Evolutionary conservation across 1,140 invertebrate genomes (phyloP).

Genomic region (Drosophila obscura): DNA sequence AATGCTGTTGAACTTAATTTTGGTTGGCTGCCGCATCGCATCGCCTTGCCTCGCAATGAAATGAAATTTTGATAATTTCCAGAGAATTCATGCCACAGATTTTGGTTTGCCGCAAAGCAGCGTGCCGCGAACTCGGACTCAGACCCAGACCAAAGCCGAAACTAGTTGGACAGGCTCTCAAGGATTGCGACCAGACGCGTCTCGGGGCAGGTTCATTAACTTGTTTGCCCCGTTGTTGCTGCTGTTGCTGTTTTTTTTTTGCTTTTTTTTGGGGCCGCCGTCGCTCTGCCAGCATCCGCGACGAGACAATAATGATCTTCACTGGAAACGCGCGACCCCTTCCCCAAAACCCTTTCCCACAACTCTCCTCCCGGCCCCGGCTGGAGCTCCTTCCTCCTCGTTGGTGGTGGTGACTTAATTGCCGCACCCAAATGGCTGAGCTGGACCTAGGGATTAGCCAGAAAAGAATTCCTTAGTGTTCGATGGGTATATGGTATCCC

Average conservation of each 20-base stretch:
- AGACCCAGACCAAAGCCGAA: constrained; percentile 30
- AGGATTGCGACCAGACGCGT: constrained; percentile 45
- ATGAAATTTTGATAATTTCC: constrained; percentile 80
- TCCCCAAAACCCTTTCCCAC: background rate
- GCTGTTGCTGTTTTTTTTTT: constrained; percentile 15
- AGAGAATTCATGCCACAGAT: constrained; percentile 80
- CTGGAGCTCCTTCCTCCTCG: constrained; percentile 11
- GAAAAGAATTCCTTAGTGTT: constrained; percentile 33
- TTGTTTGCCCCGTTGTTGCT: constrained; percentile 57
- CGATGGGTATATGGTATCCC: background rate
- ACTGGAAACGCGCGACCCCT: constrained; percentile 64
- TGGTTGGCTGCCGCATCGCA: constrained; percentile 15
- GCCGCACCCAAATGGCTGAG: constrained; percentile 68
- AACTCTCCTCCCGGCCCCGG: background rate
- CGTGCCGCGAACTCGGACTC: constrained; percentile 16
- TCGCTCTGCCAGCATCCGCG: constrained; percentile 55
- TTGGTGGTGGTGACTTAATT: constrained; percentile 72
- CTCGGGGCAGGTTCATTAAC: constrained; percentile 72
- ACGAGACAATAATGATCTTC: constrained; percentile 81
- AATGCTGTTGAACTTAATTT: constrained; percentile 80
- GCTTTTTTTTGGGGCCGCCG: constrained; percentile 43
- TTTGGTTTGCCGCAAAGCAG: constrained; percentile 42
- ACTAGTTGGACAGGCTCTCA: constrained; percentile 71
- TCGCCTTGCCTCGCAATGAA: constrained; percentile 51
- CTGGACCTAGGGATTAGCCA: constrained; percentile 58